Percentiles rank a stretch among this genome's conserved stretches.
These are phyloP conservation scores for Dryobotodes eremita DNA, from an alignment of 2,888 invertebrate genomes.

Conservation along the genomic window DNA sequence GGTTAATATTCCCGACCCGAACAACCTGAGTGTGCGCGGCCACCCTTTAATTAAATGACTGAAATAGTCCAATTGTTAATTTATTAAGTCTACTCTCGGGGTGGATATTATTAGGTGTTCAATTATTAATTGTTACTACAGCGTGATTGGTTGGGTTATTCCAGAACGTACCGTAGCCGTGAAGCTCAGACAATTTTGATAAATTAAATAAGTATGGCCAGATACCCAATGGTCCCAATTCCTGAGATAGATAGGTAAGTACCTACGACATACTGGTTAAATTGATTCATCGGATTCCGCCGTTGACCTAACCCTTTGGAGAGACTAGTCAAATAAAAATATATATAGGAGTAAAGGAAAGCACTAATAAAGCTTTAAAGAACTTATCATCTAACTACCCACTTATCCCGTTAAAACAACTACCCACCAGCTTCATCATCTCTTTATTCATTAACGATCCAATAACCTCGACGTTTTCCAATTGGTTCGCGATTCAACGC, in stretches of 20 bases:
- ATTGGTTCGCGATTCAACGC: slow-evolving; percentile 69
- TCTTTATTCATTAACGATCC: slow-evolving; percentile 52
- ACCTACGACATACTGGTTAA: neutral
- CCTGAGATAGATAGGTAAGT: neutral
- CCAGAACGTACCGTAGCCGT: neutral
- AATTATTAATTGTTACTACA: slow-evolving; percentile 72
- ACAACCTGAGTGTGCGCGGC: slow-evolving; percentile 83
- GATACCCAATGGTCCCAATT: neutral
- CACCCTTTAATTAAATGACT: slow-evolving; percentile 89
- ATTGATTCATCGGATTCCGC: neutral
- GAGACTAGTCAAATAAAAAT: neutral
- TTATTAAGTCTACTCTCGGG: slow-evolving; percentile 79
- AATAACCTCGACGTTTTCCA: slow-evolving; percentile 67
- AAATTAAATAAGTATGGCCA: neutral
- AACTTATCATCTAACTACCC: slow-evolving; percentile 7
- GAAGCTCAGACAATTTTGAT: neutral
- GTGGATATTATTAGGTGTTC: slow-evolving; percentile 75
- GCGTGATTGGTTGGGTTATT: slow-evolving; percentile 34
- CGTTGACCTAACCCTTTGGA: neutral
- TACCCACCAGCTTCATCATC: slow-evolving; percentile 17
- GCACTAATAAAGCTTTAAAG: neutral
- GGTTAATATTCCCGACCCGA: slow-evolving; percentile 90
- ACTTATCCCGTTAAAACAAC: slow-evolving; percentile 3
- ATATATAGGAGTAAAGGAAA: neutral
- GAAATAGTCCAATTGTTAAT: slow-evolving; percentile 88